Evolutionary conservation across 1,140 invertebrate genomes (phyloP).

Genomic region (honey bee (Apis mellifera)): Amel_HAv3.1 CM009941.2:12673501-12674000

Average conservation of each 20-base stretch:
- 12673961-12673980: background rate
- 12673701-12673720: too few species aligned
- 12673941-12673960: constrained; percentile 1
- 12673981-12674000: constrained; percentile 37
- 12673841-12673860: background rate
- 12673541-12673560: background rate
- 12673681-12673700: too few species aligned
- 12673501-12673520: too few species aligned
- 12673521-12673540: background rate
- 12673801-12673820: background rate
- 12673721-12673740: too few species aligned
- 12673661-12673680: too few species aligned
- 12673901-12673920: background rate
- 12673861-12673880: background rate
- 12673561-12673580: background rate
- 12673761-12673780: too few species aligned
- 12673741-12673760: too few species aligned
- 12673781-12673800: too few species aligned
- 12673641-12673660: background rate
- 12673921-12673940: background rate
- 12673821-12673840: too few species aligned
- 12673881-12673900: background rate
- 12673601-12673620: background rate
- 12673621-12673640: background rate
- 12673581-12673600: background rate